Evolutionary conservation across 2,888 invertebrate genomes (phyloP), one percentile per base, ranked within the genome.

Genomic region (Leucophenga maculata): DNA sequence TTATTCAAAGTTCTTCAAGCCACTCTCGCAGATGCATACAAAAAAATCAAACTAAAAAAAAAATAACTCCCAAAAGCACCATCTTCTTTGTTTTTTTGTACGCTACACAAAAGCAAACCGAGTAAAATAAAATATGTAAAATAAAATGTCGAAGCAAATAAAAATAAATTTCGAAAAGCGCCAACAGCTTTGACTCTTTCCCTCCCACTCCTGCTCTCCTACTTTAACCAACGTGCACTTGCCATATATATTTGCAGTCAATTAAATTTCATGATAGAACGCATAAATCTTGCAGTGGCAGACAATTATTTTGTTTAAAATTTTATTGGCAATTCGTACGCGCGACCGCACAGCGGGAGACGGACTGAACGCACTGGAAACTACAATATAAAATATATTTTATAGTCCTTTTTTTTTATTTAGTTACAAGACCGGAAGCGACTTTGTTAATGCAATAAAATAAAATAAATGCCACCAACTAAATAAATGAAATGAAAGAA

Each of bases 241-340:
- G 77, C 77, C 80, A 82, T 84, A 39, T 39, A 39, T 39, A 86
- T 85, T 86, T 86, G 85, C 86, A 86, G 84, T 85, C 87, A 87
- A 87, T 87, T 87, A 86, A 87, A 82, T 85, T 87, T 85, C 80
- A 86, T 79, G 82, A 82, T 82, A 78, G 77, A 74, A 75, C 77
- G 77, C 79, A 85, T 86, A 87, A 87, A 86, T 85, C 79, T 79
- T 77, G 50, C 67, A 67, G 64, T 67, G 72, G 74, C 72, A 78
- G 72, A 74, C 76, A 76, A 75, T 73, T 73, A 75, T 70, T 67
- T 83, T 77, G 73, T 80, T 81, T 81, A 73, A 81, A 83, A 75
- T 82, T 79, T 82, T 83, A 83, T 80, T 84, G 83, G 72, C 79
- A 84, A 55, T 22, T 22, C 16, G 50, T 18, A 18, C 50, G 18